These are phyloP conservation scores for Oncorhynchus tshawytscha DNA, from an alignment of 2,113 vertebrate species.

Conservation along the genomic window DNA sequence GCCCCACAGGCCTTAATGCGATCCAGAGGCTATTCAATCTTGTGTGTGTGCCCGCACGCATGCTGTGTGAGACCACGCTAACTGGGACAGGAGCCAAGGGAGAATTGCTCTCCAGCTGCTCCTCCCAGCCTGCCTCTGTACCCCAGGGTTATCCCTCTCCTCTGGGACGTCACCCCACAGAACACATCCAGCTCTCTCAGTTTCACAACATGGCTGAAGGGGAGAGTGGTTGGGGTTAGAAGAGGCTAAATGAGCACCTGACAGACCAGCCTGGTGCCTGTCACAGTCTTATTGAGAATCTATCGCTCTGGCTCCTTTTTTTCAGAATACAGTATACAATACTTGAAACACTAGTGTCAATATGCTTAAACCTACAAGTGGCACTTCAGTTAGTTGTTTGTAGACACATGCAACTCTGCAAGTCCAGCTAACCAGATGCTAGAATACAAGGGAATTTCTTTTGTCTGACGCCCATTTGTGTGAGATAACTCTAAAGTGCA, in stretches of 20 bases:
- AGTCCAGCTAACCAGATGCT: too few relatives aligned
- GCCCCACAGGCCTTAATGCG: background rate
- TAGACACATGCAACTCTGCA: too few relatives aligned
- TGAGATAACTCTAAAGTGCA: background rate
- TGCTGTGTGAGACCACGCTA: background rate
- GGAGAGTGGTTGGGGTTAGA: slow-evolving; percentile 19
- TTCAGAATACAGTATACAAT: too few relatives aligned
- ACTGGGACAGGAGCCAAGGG: slow-evolving; percentile 58
- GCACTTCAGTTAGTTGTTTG: too few relatives aligned
- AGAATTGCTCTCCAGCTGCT: slow-evolving; percentile 64
- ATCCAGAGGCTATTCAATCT: background rate
- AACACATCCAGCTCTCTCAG: background rate
- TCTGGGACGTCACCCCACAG: background rate
- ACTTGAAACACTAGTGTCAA: too few relatives aligned
- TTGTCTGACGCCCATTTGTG: background rate
- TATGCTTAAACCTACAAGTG: too few relatives aligned
- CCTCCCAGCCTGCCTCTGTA: slow-evolving; percentile 33
- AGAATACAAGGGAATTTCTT: too few relatives aligned
- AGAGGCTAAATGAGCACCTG: slow-evolving; percentile 25
- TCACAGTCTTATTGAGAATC: slow-evolving; percentile 38
- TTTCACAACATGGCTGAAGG: slow-evolving; percentile 5
- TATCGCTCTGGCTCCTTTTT: slow-evolving; percentile 16
- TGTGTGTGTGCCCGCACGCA: background rate
- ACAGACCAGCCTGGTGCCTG: slow-evolving; percentile 17
- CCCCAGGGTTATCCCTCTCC: slow-evolving; percentile 22